Conservation (phyloP, 1,140 invertebrate species). For the Trachymyrmex septentrionalis region DNA sequence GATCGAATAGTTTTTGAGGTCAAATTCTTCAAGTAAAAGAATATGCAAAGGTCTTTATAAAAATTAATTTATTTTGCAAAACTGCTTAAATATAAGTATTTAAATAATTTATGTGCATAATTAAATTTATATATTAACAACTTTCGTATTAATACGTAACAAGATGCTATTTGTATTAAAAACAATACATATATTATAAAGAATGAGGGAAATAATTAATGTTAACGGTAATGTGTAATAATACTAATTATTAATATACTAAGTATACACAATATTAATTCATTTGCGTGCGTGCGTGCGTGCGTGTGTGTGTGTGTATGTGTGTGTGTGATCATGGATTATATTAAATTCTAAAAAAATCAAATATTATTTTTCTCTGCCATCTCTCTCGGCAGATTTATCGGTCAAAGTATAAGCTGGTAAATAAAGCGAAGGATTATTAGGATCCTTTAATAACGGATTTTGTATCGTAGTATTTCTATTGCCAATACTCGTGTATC, state of each 20-base stretch:
- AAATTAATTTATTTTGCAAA: background rate
- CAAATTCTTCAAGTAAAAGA: background rate
- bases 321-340: too few species aligned
- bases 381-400: conserved; percentile 90
- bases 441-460: conserved; percentile 88
- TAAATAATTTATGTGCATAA: background rate
- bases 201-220: too few species aligned
- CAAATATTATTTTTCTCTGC: conserved; percentile 86
- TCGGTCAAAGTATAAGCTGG: conserved; percentile 94
- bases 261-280: background rate
- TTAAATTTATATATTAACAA: background rate
- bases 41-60: background rate
- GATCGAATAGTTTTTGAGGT: background rate
- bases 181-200: too few species aligned
- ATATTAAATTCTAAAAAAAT: background rate
- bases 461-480: conserved; percentile 93
- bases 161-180: too few species aligned
- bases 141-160: too few species aligned
- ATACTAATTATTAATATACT: too few species aligned
- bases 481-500: conserved; percentile 96
- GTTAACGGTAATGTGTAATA: background rate
- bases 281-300: too few species aligned
- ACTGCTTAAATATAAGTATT: background rate
- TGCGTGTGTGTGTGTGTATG: too few species aligned
- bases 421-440: conserved; percentile 87